Base-by-base conservation (phyloP, 2,113 vertebrate species). In the Malurus melanocephalus region DNA sequence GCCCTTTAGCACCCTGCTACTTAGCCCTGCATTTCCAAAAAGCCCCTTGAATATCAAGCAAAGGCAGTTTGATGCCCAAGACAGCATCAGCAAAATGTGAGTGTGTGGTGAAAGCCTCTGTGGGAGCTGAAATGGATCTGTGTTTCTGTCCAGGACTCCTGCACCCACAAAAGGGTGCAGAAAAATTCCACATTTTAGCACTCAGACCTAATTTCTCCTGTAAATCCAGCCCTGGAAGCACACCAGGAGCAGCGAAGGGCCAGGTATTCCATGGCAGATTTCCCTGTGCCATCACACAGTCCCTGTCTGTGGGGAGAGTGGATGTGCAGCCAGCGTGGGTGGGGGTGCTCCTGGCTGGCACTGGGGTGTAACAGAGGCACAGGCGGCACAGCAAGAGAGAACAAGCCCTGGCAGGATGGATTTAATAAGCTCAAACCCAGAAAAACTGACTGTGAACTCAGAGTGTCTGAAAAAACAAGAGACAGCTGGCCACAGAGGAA, bases 201-300 rank as follows among this genome's bases (percentile, higher is more conserved):
- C 51, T 72, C 62, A 72, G 81, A 71, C 11, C 15, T 28, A 67
- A 33, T 67, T 55, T 53, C 40, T 38, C 32, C 28, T 26, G 66
- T 33, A 59, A 85, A 75, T 23, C 28, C 71, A 87, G 28, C 26
- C 42, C 43, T 75, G 71, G 48, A 35, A 85, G 71, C 52, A 35
- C 21, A 57, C 9, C 72, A 62, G n/a, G 30, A 21, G 48, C 73
- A 65, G 24, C 1, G 26, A 53, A 62, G 52, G 45, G 62, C 19
- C 10, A n/a, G 24, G 52, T 55, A 38, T 19, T 24, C 35, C 71
- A 22, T 2, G 7, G 76, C 79, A 82, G 42, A 18, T 72, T 35
- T 82, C n/a, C 42, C 79, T 0, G 0, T 48, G 53, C 71, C 43
- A 35, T 35, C 13, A 0, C 4, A 1, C 16, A 26, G 38, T 42